Evolutionary conservation across 2,113 vertebrate species (phyloP).

Genomic region (Aplodontia rufa): DNA sequence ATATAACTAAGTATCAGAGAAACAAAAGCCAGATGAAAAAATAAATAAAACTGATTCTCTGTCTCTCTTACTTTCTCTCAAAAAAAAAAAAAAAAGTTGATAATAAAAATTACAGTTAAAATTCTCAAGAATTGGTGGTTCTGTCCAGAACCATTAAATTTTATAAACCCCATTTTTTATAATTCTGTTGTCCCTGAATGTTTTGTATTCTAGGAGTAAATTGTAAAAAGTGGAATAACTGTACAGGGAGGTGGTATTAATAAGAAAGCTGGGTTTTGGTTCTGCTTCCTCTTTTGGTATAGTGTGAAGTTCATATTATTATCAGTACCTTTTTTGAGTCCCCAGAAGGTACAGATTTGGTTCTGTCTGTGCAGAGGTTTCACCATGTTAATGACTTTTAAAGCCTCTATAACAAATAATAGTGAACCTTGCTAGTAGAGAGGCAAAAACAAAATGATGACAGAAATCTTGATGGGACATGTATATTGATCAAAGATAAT

Average conservation of each 20-base stretch:
- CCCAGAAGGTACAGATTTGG: not conserved
- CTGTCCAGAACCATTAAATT: not conserved
- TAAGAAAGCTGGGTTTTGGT: not conserved
- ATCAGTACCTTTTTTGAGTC: not conserved
- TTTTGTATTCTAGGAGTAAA: not conserved
- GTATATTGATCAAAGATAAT: too few species aligned
- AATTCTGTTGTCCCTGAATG: not conserved
- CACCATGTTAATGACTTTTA: not conserved
- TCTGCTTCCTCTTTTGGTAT: conserved; percentile 6
- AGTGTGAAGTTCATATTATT: not conserved
- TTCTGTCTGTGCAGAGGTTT: not conserved
- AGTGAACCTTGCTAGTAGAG: not conserved
- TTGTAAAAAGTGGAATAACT: not conserved
- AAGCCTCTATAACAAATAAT: not conserved
- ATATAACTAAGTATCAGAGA: too few species aligned
- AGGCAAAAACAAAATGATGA: not conserved
- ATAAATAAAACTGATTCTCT: too few species aligned
- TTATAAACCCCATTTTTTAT: not conserved
- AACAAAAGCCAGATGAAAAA: too few species aligned
- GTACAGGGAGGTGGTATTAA: not conserved
- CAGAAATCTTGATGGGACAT: not conserved
- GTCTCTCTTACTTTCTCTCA: too few species aligned
- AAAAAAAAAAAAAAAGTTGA: too few species aligned
- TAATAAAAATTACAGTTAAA: not conserved
- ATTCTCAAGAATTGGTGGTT: not conserved